Conservation (phyloP, 2,113 vertebrate genomes). For the Sinosuthora webbiana region DNA sequence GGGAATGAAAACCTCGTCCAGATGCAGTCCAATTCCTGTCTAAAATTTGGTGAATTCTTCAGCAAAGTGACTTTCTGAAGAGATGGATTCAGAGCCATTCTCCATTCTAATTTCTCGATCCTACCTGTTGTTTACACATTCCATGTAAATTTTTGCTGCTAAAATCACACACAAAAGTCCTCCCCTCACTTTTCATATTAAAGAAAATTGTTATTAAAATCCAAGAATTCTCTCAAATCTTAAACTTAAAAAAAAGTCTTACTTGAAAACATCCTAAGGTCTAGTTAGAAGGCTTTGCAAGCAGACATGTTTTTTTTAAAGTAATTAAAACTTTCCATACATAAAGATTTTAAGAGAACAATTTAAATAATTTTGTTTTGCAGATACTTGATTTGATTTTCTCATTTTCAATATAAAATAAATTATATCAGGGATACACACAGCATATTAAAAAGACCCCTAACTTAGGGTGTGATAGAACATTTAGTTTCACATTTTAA, state of each 20-base stretch:
- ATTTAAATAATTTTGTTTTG: background rate
- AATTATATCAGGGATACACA: background rate
- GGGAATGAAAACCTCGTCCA: background rate
- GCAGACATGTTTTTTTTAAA: background rate
- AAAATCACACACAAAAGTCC: background rate
- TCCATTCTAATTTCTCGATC: background rate
- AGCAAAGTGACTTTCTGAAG: background rate
- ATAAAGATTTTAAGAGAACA: background rate
- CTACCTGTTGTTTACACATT: background rate
- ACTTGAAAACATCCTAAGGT: background rate
- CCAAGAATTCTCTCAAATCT: background rate
- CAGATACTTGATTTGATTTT: background rate
- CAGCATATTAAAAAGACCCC: rapidly evolving
- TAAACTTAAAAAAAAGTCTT: background rate
- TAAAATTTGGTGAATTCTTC: background rate
- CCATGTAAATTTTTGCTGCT: background rate
- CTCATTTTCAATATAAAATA: background rate
- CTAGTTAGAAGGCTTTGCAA: background rate
- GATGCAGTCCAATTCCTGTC: background rate
- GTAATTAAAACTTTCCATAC: background rate
- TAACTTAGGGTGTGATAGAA: background rate
- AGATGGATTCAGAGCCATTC: background rate
- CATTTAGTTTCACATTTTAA: background rate
- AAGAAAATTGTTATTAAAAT: background rate
- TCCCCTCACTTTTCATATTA: background rate